Base-by-base conservation (phyloP, 2,113 vertebrate species). In the Beaufortia kweichowensis region DNA sequence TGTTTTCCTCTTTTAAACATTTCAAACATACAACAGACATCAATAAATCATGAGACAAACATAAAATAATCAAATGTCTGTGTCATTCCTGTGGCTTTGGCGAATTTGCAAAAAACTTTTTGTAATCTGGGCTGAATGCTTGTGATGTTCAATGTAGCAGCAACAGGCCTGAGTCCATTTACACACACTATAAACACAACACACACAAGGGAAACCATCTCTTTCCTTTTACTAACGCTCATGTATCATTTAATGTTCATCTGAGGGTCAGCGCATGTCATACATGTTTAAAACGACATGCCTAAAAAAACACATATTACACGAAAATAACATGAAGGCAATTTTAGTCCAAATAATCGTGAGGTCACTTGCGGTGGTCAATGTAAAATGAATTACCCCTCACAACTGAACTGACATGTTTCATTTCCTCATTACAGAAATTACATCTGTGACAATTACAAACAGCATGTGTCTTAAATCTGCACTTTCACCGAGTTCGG, bases 281-380 rank as follows among this genome's bases (percentile, higher is more conserved):
- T 5, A 8, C 12, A 9, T 50, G 19, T 31, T 68, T 31, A 21
- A 12, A 31, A 31, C 4, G 1, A 35, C 4, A 35, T 2, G 6
- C 6, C 2, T 5, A 53, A 0, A 5, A 1, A 48, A 46, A 43
- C 5, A 1, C n/a, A 14, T 64, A 29, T 61, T 79, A 8, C n/a
- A n/a, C 21, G 19, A 85, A 82, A 70, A 46, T 2, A 6, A 26
- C 1, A 23, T 0, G 6, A 12, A 63, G 76, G 19, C 1, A 65
- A 46, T 6, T 3, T 29, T 17, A 31, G n/a, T 28, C 2, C 17
- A 50, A 28, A 48, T 0, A 28, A 12, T 29, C 2, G 0, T 92
- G 92, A 94, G 92, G 91, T 88, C 84, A 88, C 94, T 92, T 92
- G 91, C 94, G 91, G 91, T 93, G 93, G 90, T 91, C 92, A 93